phyloP scores from a whole-genome alignment of 2,113 vertebrate genomes.

The Scolopax mira region DNA sequence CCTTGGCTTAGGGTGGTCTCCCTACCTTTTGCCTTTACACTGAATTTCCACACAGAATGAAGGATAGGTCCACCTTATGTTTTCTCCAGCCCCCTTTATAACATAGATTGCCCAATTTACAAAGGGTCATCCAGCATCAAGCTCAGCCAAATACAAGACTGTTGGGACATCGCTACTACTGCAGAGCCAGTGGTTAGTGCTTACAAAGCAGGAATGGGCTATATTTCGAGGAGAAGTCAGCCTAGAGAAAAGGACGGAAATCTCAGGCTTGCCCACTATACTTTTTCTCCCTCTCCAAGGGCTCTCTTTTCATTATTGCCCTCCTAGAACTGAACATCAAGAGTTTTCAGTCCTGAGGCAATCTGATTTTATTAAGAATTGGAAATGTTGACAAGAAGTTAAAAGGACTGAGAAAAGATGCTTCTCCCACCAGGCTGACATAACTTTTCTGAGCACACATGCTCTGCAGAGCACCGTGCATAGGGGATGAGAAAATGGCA shows the following conservation, averaged over 20 bases:
- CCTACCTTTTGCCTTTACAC: background rate
- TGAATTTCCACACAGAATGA: background rate
- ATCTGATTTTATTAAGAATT: slow-evolving; percentile 15
- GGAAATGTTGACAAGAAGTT: background rate
- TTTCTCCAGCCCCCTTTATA: background rate
- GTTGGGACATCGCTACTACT: background rate
- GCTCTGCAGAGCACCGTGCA: background rate
- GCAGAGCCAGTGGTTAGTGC: background rate
- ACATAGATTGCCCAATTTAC: background rate
- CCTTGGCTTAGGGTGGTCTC: background rate
- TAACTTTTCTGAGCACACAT: background rate
- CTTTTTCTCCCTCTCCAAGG: background rate
- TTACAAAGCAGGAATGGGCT: background rate
- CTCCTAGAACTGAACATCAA: background rate
- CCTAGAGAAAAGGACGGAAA: background rate
- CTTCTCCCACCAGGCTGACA: background rate
- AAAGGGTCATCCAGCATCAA: background rate
- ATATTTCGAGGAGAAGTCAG: background rate
- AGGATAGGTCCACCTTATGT: background rate
- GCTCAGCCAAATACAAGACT: background rate
- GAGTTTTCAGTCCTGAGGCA: background rate
- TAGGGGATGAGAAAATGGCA: background rate
- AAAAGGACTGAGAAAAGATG: background rate
- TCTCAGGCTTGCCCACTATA: background rate
- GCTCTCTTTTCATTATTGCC: background rate